These are phyloP conservation scores for Pemphigus obesinymphae DNA, from an alignment of 1,140 invertebrate genomes.

Conservation along the genomic window DNA sequence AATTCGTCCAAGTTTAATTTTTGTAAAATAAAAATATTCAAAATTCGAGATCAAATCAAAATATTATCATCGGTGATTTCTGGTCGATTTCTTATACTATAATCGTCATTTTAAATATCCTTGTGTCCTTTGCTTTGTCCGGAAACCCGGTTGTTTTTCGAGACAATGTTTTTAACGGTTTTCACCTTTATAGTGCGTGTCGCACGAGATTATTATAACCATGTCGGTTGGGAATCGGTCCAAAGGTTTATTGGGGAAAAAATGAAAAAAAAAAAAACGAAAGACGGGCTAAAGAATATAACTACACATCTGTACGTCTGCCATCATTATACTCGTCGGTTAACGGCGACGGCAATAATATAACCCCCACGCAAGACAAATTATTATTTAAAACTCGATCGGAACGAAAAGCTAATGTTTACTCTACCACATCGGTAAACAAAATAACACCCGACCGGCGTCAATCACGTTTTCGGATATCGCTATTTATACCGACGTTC, in stretches of 20 bases:
- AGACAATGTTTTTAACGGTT: neutral
- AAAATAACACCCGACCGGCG: neutral
- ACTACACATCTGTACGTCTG: neutral
- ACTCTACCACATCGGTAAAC: neutral
- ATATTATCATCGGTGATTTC: no score
- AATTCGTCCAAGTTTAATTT: no score
- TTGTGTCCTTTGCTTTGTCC: no score
- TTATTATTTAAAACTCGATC: neutral
- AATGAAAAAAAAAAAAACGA: neutral
- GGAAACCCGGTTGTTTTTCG: no score
- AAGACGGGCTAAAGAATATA: neutral
- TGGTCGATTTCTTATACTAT: no score
- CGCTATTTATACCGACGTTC: neutral
- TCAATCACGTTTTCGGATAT: neutral
- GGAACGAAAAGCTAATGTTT: constrained; percentile 20
- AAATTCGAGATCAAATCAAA: no score
- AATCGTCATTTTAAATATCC: no score
- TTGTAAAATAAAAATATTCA: no score
- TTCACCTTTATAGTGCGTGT: neutral
- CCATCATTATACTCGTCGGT: neutral
- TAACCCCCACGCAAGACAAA: neutral
- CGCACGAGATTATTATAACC: neutral
- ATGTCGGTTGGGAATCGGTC: neutral
- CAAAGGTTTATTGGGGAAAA: constrained; percentile 3
- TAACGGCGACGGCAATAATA: neutral